Conservation (phyloP, 2,888 invertebrate genomes). For the Dusona sp. region DNA sequence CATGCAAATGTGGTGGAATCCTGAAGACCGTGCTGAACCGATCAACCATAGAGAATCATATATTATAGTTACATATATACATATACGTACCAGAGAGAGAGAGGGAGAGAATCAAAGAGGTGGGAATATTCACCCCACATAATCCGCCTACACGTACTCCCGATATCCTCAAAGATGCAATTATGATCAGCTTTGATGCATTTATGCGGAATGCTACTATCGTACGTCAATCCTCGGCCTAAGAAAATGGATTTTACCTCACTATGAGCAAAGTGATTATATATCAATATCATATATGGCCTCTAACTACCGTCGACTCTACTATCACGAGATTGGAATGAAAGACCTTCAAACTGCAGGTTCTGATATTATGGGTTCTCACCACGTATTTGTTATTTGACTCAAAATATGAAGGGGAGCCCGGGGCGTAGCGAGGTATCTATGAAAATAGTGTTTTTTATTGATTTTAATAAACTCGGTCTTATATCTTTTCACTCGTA, state of each 20-base stretch:
- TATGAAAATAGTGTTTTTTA: too few relatives aligned
- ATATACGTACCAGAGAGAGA: background rate
- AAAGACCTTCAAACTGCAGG: background rate
- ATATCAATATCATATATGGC: background rate
- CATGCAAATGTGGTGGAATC: conserved; percentile 64
- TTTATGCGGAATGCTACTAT: conserved; percentile 18
- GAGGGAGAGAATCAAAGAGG: conserved; percentile 21
- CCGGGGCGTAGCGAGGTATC: background rate
- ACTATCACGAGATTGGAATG: background rate
- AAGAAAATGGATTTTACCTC: too few relatives aligned
- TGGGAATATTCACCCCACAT: conserved; percentile 9
- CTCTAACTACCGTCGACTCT: background rate
- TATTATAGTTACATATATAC: background rate
- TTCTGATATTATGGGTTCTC: background rate
- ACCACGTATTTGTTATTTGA: background rate
- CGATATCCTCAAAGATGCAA: conserved; percentile 49
- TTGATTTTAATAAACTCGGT: too few relatives aligned
- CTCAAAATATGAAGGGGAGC: background rate
- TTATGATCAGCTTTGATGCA: conserved; percentile 58
- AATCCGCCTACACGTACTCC: conserved; percentile 21
- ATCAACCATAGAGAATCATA: conserved; percentile 39
- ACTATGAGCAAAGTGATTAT: background rate
- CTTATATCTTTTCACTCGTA: too few relatives aligned
- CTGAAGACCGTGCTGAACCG: conserved; percentile 46
- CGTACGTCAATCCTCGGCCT: too few relatives aligned